Base-by-base conservation (phyloP, 2,113 vertebrate species). In the Rhynchopsitta pachyrhyncha region DNA sequence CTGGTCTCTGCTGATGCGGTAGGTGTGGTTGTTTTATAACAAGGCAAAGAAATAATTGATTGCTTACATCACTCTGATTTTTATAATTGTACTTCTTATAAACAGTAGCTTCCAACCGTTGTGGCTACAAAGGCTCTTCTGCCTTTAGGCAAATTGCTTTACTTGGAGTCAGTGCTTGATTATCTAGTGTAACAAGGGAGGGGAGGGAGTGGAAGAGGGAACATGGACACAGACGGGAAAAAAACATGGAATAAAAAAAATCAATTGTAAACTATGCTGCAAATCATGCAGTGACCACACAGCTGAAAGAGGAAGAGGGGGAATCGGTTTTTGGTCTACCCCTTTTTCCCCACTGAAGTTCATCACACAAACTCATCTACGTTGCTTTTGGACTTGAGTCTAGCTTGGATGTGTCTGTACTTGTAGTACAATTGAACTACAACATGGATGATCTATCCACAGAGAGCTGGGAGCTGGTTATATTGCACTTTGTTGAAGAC, bases 31-130 rank as follows among this genome's bases (percentile, higher is more conserved):
- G 63, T 62, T 85, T 78, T 90, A 82, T 83, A 86, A 90, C 27
- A 73, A 88, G 82, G 82, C 44, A 46, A 75, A 93, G 92, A 94
- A 95, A 84, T 96, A 92, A 95, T 92, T 94, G 95, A 91, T 97
- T 91, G 95, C 94, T 93, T 86, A 86, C 69, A 55, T 97, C 86
- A 95, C 47, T 93, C 93, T n/a, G 55, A 53, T 47, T 94, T 94
- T 91, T 95, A 84, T 93, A 97, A 97, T 96, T 79, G 35, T 80
- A 37, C 94, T 96, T 94, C 60, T 83, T 96, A 42, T 41, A 70
- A 95, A 55, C 17, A 29, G 67, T 53, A 88, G 53, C 39, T 90
- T 86, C 37, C 35, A 92, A 81, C 76, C 6, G 39, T 90, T 88
- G 35, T 73, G 66, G 74, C 70, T 92, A 29, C 44, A 52, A 67